Evolutionary conservation across 2,888 invertebrate species (phyloP).

Genomic region (Sturmia bella): DNA sequence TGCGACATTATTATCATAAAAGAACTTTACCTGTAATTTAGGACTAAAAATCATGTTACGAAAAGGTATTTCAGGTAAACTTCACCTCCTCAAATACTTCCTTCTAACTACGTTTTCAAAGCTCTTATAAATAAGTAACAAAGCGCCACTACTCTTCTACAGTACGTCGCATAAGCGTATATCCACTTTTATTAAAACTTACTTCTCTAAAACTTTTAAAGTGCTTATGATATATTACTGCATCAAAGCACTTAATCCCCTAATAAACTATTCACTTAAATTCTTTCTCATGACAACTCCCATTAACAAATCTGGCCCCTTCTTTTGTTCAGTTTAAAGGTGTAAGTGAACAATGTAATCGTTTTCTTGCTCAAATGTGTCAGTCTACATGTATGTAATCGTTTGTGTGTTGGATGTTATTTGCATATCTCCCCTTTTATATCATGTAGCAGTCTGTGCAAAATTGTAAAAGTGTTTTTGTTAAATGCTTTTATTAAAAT

Average conservation of each 20-base stretch:
- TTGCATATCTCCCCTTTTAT: neutral
- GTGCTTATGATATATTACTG: constrained; percentile 6
- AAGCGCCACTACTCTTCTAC: too few species aligned
- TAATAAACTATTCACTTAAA: constrained; percentile 18
- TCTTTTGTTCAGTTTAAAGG: constrained; percentile 27
- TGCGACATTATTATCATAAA: too few species aligned
- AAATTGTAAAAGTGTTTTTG: neutral
- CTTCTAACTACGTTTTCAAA: too few species aligned
- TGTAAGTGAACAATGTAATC: neutral
- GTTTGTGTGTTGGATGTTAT: too few species aligned
- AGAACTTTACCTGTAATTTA: too few species aligned
- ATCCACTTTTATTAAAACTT: too few species aligned
- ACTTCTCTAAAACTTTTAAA: neutral
- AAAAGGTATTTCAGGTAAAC: too few species aligned
- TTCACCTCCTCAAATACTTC: too few species aligned
- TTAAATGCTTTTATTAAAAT: constrained; percentile 10
- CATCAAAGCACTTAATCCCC: constrained; percentile 6
- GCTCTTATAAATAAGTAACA: too few species aligned
- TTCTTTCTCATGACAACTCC: neutral
- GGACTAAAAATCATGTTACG: too few species aligned
- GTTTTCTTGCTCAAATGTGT: neutral
- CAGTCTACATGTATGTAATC: constrained; percentile 2
- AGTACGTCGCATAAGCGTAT: too few species aligned
- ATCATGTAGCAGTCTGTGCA: neutral
- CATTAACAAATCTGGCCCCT: constrained; percentile 18